These are phyloP conservation scores for Cyclopterus lumpus DNA, from an alignment of 2,797 vertebrate genomes.

Conservation along the genomic window DNA sequence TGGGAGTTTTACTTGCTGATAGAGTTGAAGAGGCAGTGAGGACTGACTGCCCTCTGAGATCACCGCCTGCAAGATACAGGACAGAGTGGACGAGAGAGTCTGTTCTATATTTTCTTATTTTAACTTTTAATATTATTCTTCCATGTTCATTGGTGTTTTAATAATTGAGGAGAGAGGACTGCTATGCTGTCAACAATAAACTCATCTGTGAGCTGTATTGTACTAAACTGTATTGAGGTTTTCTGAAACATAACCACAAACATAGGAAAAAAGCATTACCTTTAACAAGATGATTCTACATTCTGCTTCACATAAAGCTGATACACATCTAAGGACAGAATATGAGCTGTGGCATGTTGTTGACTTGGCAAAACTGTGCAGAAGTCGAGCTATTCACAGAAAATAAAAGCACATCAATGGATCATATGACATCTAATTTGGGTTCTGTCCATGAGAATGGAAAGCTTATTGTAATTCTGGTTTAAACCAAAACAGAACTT, in stretches of 20 bases:
- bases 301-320: not conserved
- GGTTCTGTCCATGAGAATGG: not conserved
- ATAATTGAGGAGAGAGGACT: not conserved
- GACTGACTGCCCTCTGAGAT: conserved; percentile 62
- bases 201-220: not conserved
- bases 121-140: not conserved
- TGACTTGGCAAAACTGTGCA: conserved; percentile 20
- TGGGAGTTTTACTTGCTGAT: conserved; percentile 73
- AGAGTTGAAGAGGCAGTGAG: conserved; percentile 72
- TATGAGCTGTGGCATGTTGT: not conserved
- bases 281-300: not conserved
- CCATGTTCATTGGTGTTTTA: not conserved
- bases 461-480: not conserved
- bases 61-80: conserved; percentile 48
- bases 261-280: not conserved
- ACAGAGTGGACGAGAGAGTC: conserved; percentile 35
- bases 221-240: not conserved
- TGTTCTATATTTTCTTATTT: conserved; percentile 39
- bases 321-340: not conserved
- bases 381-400: conserved; percentile 27
- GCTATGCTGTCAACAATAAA: not conserved
- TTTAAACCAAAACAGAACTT: conserved; percentile 21
- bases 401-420: conserved; percentile 18
- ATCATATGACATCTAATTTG: not conserved
- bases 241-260: not conserved